phyloP scores from a whole-genome alignment of 2,888 invertebrate genomes.

The Lampropteryx suffumata region DNA sequence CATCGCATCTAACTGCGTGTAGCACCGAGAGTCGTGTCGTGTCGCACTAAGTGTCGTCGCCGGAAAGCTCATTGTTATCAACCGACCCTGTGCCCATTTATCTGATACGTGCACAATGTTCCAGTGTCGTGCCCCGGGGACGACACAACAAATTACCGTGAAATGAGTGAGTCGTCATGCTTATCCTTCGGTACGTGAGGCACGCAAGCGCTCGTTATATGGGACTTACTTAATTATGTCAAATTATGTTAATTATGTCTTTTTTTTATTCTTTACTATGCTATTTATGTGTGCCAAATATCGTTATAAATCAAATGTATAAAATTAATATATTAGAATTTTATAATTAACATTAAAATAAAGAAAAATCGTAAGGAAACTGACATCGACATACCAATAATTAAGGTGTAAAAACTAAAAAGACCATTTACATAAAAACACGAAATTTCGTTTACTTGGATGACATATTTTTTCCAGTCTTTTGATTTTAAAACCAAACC shows the following conservation, averaged over 20 bases:
- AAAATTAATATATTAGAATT: too few species aligned
- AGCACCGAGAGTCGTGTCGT: background rate
- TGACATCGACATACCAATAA: too few species aligned
- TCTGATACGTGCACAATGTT: slow-evolving; percentile 45
- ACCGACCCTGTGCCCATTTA: slow-evolving; percentile 32
- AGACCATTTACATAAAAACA: too few species aligned
- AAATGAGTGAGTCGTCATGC: slow-evolving; percentile 46
- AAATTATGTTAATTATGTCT: background rate
- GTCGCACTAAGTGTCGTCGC: background rate
- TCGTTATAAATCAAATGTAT: too few species aligned
- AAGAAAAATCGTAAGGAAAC: too few species aligned
- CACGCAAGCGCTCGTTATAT: slow-evolving; percentile 2
- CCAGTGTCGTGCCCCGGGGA: slow-evolving; percentile 34
- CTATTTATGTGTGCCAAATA: too few species aligned
- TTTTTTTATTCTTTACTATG: too few species aligned
- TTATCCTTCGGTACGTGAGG: slow-evolving; percentile 39
- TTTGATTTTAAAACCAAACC: too few species aligned
- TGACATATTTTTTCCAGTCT: too few species aligned
- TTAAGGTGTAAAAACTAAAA: too few species aligned
- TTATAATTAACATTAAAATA: too few species aligned
- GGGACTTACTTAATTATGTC: background rate
- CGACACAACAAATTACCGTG: slow-evolving; percentile 46
- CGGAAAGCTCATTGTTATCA: slow-evolving; percentile 8
- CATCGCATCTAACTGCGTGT: background rate
- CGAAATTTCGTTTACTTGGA: too few species aligned